Evolutionary conservation across 2,888 invertebrate species (phyloP), one percentile per base, ranked within the genome.

Genomic region (Augiades crinisus): DNA sequence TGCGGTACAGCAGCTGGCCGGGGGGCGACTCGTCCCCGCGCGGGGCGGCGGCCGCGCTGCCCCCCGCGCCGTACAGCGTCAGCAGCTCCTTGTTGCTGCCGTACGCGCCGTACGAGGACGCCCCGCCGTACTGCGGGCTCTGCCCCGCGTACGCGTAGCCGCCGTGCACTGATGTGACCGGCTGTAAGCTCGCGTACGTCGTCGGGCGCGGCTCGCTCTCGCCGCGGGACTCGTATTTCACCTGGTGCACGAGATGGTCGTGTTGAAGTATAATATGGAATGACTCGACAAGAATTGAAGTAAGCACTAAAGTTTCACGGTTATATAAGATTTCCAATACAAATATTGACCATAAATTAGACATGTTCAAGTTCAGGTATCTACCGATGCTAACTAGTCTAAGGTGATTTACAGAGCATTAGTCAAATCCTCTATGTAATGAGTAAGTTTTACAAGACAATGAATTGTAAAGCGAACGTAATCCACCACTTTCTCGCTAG

Each of bases 111-210:
- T 66, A 65, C 36, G 38, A 5, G 1, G 47, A 5, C 61, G 68
- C 16, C 78, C 84, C 60, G 81, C 65, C 62, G 2, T 75, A 78
- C 59, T 79, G 78, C n/a, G 82, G 81, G 55, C 82, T 81, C 58
- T 78, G 81, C 0, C 75, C 63, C 1, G 78, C 76, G 51, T 80
- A 80, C 43, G 43, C 43, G 64, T 85, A 87, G 4, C 81, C 78
- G 7, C 60, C 47, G 24, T 76, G 86, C 13, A 91, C 79, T 5
- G 92, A 85, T 3, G 91, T 89, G 1, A 93, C 93, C 1, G 93
- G 92, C 68, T 93, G 93, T 56, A 94, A 74, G 59, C 92, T 92
- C 0, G 93, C 92, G 63, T 93, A 93, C 14, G 91, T 93, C 36
- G 72, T 79, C 31, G 79, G 71, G n/a, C 82, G 78, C 31, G 75